Evolutionary conservation across 1,140 invertebrate genomes (phyloP).

Genomic region (Mactra quadrangularis): DNA sequence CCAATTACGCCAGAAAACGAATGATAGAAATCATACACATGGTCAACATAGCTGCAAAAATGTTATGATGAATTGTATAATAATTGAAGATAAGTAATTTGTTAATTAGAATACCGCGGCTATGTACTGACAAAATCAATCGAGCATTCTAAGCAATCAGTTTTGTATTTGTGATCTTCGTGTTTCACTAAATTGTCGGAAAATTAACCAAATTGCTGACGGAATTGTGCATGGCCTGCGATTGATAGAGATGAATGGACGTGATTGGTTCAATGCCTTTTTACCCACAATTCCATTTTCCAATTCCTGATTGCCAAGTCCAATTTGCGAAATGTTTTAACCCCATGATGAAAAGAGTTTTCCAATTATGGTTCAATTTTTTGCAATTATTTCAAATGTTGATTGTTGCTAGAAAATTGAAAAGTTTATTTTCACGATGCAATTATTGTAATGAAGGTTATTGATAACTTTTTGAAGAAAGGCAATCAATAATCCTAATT

Average conservation of each 20-base stretch:
- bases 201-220: slow-evolving; percentile 46
- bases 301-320: slow-evolving; percentile 57
- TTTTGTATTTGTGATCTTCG: slow-evolving; percentile 43
- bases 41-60: slow-evolving; percentile 38
- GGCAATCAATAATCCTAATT: slow-evolving; percentile 49
- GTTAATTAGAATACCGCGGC: slow-evolving; percentile 42
- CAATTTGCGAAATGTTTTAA: slow-evolving; percentile 53
- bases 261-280: slow-evolving; percentile 60
- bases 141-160: slow-evolving; percentile 26
- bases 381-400: slow-evolving; percentile 62
- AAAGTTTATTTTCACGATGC: slow-evolving; percentile 59
- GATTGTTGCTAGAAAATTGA: slow-evolving; percentile 62
- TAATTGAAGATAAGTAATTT: slow-evolving; percentile 63
- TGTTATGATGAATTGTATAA: slow-evolving; percentile 59
- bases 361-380: slow-evolving; percentile 54
- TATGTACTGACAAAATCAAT: slow-evolving; percentile 39
- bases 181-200: slow-evolving; percentile 57
- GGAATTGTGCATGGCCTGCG: slow-evolving; percentile 29
- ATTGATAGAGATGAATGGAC: slow-evolving; percentile 55
- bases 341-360: slow-evolving; percentile 53
- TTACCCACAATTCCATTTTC: slow-evolving; percentile 49
- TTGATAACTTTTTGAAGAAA: slow-evolving; percentile 59
- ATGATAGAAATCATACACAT: slow-evolving; percentile 41
- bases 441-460: slow-evolving; percentile 61
- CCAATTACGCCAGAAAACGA: slow-evolving; percentile 50